Evolutionary conservation across 2,797 vertebrate species (phyloP), one percentile per base, ranked within the genome.

Genomic region (Artibeus jamaicensis): DNA sequence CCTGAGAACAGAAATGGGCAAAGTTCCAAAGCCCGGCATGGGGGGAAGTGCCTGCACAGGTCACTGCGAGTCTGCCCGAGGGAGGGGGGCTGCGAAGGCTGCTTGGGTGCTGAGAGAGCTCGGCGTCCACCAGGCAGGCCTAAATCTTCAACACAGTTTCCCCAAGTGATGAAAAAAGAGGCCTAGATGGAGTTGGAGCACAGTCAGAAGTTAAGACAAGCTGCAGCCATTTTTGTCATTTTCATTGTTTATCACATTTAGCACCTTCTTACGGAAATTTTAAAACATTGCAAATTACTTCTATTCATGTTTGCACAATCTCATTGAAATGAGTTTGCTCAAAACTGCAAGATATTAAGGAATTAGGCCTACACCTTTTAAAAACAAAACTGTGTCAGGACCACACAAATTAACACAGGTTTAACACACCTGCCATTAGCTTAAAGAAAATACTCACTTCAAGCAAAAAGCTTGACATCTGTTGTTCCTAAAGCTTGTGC

Each of bases 401-500:
- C 59, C 77, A 46, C 37, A 46, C 39, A 90, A 85, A 84, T 42
- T 3, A 78, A 78, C 34, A 53, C 55, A 89, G 67, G 57, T 91
- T 86, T 68, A 65, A 71, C 79, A 94, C 37, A 92, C n/a, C 44
- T 90, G 84, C 81, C 44, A 11, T 21, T 92, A 57, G 19, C 65
- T 78, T 77, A 46, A 55, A 77, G 71, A 48, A 78, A 88, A 78
- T 32, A 71, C 44, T 50, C 9, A 19, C 44, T 77, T 91, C 32
- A 67, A 53, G 74, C 53, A 73, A 94, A 93, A 91, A 82, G 65
- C 53, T 93, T 55, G 94, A 87, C 87, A 93, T 91, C 68, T 92
- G 85, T 42, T 89, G 22, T 85, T 94, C 92, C 86, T 83, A 53
- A 89, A 88, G 29, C 55, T 83, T 42, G 44, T 37, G 46, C 39